Base-by-base conservation (phyloP, 2,797 vertebrate genomes). In the Euthynnus affinis region DNA sequence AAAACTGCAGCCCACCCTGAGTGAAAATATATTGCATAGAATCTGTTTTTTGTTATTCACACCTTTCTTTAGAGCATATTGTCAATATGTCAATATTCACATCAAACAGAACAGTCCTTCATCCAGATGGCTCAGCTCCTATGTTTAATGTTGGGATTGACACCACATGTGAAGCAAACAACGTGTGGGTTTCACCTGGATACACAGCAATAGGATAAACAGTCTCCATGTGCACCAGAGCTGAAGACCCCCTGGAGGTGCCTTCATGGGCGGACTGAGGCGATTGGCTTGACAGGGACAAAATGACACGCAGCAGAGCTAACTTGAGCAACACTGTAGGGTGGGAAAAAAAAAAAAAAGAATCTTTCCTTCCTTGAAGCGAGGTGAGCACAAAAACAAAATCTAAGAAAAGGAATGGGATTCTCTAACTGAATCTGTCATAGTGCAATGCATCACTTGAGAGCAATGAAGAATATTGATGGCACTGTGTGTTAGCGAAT, bases 61-160 rank as follows among this genome's bases (percentile, higher is more conserved):
- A 75, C 53, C 23, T 65, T 65, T 74, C 57, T 60, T 51, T 40
- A 6, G 9, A 78, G 55, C 76, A 49, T 49, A 9, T 15, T 46
- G 44, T 37, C 37, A 37, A 37, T 22, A 46, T 82, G 68, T 79
- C 79, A 72, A 46, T 60, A 81, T 69, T 69, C 57, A 23, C 76
- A 75, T 75, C 60, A 67, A 86, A 76, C 67, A 60, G 64, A 75
- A 37, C 70, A 71, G 63, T 25, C 58, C 68, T 29, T 57, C 60
- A 46, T 89, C 85, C 91, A 91, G 90, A 88, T 86, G 88, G 79
- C 85, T 82, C 67, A 13, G 71, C 65, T 82, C 65, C 25, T 64
- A 4, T 80, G 32, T 88, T 88, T 83, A 81, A 82, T 70, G 80
- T 57, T 29, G 61, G 73, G 79, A 85, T 75, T 78, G 76, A 71